phyloP scores from a whole-genome alignment of 2,113 vertebrate genomes.

The Tricholaema leucomelas region DNA sequence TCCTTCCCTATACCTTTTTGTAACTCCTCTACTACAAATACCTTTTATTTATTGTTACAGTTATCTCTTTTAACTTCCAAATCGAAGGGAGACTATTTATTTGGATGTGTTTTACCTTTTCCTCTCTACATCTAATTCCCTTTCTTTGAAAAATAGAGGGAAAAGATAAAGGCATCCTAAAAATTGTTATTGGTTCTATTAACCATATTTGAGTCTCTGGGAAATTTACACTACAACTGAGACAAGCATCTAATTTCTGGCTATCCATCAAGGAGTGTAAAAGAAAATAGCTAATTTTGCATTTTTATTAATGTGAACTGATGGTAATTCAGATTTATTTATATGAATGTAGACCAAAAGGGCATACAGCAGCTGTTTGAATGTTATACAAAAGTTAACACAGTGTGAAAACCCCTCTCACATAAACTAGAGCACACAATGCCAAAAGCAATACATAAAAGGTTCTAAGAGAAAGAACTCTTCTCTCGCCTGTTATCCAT shows the following conservation, averaged over 20 bases:
- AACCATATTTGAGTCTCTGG: too few relatives aligned
- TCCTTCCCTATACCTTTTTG: too few relatives aligned
- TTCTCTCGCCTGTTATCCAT: slow-evolving; percentile 26
- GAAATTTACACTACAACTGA: too few relatives aligned
- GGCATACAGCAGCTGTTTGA: background rate
- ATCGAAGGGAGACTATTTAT: too few relatives aligned
- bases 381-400: background rate
- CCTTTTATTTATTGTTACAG: too few relatives aligned
- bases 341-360: background rate
- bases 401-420: background rate
- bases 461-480: background rate
- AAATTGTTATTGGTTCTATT: too few relatives aligned
- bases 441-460: slow-evolving; percentile 31
- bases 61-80: too few relatives aligned
- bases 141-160: too few relatives aligned
- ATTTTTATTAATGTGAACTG: background rate
- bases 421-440: background rate
- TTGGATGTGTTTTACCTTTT: too few relatives aligned
- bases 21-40: too few relatives aligned
- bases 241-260: background rate
- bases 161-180: too few relatives aligned
- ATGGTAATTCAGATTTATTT: background rate
- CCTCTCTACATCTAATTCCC: too few relatives aligned
- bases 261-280: background rate
- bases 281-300: background rate